Evolutionary conservation across 2,113 vertebrate genomes (phyloP), one percentile per base, ranked within the genome.

Genomic region (Oceanodroma tethys): DNA sequence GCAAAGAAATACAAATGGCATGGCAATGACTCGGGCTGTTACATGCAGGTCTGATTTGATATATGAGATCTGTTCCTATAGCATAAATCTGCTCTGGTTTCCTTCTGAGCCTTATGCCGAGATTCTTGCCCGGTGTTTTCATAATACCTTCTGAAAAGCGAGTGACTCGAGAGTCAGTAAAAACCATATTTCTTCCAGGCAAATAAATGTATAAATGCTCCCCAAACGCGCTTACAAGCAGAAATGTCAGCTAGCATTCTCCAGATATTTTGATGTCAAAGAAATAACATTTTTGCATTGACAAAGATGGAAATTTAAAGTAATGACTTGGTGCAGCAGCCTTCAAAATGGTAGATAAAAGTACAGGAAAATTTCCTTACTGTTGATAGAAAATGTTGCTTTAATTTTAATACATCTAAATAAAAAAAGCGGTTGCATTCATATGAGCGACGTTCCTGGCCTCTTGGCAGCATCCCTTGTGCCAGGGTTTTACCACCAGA

Each of bases 131-230:
- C 16, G 4, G 47, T 67, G 56, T 91, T 89, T 93, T 96, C 88
- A 95, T 89, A 96, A 95, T 88, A 34, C 72, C 80, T 84, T 92
- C 67, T 95, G 95, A 95, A 96, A 95, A 93, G n/a, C 11, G 21
- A 92, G 74, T 3, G 52, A 70, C 74, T 94, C 1, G 3, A 60
- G 76, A 90, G 59, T 43, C 67, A 50, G 92, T 97, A 92, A 91
- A 94, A 95, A 93, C 68, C 60, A 10, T 56, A 62, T 95, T 94
- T 95, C 97, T 95, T 92, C 93, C 86, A 80, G 93, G 91, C 83
- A 85, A 84, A 86, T 94, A 81, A 93, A 84, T 45, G 75, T 82
- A 43, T 70, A 83, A 90, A 90, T 15, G 75, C 63, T 96, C 95
- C 90, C 87, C 76, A 91, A 97, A 82, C 30, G 0, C 34, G 0